Conservation (phyloP, 53 echinoderm and acorn worm species). For the Astropecten irregularis region DNA sequence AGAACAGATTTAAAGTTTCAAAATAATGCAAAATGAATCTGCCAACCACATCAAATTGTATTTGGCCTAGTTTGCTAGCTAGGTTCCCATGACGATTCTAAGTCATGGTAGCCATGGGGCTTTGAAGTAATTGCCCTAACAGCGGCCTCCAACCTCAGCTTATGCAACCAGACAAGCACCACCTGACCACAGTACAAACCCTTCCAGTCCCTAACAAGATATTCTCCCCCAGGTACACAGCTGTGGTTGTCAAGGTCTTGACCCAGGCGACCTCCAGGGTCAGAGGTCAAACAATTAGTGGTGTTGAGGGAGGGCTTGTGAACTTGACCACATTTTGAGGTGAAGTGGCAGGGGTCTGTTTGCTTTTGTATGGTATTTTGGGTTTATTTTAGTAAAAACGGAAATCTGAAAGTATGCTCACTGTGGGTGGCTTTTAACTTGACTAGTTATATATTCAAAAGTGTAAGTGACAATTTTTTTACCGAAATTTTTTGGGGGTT, state of each 20-base stretch:
- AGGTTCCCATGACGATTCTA: conserved; percentile 20
- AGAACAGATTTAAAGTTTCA: too few species aligned
- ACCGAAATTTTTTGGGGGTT: too few species aligned
- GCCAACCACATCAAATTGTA: background rate
- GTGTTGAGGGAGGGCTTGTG: conserved; percentile 43
- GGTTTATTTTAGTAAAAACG: too few species aligned
- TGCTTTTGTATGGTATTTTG: too few species aligned
- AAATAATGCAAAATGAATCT: background rate
- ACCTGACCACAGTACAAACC: conserved; percentile 13
- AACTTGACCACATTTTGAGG: conserved; percentile 21
- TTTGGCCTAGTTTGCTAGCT: background rate
- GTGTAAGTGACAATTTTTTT: too few species aligned
- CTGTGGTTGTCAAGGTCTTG: conserved; percentile 57
- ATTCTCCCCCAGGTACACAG: conserved; percentile 14
- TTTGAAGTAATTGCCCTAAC: conserved; percentile 24
- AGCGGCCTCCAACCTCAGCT: conserved; percentile 33
- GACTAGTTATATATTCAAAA: too few species aligned
- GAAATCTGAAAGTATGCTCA: too few species aligned
- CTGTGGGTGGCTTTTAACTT: too few species aligned
- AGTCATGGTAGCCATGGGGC: conserved; percentile 13
- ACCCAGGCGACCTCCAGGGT: conserved; percentile 8
- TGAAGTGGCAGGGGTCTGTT: too few species aligned
- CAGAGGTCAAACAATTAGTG: conserved; percentile 57
- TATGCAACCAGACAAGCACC: conserved; percentile 43
- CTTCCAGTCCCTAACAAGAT: background rate